phyloP scores from a whole-genome alignment of 37 sponge, comb jelly and placozoan genomes.

The Hexactinellida sp. region DNA sequence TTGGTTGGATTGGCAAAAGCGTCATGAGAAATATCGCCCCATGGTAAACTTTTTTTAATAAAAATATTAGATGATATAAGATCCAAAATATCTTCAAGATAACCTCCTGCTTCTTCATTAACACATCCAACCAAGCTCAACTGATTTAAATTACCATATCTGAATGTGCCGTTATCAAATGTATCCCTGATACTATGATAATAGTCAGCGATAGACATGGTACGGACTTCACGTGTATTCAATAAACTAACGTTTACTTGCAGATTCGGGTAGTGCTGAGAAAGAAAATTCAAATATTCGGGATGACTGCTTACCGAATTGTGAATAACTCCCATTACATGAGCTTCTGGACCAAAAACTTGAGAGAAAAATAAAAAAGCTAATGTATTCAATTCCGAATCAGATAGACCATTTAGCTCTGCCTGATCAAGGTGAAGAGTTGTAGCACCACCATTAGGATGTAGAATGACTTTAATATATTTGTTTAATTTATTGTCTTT shows the following conservation, averaged over 20 bases:
- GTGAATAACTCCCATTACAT: not conserved
- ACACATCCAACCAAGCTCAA: constrained; percentile 71
- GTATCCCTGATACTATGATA: constrained; percentile 26
- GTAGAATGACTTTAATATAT: not conserved
- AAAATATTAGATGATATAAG: constrained; percentile 28
- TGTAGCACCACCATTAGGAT: not conserved
- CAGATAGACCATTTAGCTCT: not conserved
- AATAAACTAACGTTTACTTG: constrained; percentile 26
- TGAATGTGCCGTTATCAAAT: constrained; percentile 42
- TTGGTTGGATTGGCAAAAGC: constrained; percentile 21
- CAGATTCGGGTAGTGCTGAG: not conserved
- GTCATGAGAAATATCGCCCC: constrained; percentile 56
- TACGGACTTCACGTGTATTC: constrained; percentile 42
- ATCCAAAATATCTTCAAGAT: not conserved
- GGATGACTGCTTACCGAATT: not conserved
- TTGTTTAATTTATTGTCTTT: not conserved
- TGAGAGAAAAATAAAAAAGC: not conserved
- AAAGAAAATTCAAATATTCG: not conserved
- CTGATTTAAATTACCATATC: constrained; percentile 66
- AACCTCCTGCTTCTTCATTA: constrained; percentile 71
- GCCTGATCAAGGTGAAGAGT: not conserved
- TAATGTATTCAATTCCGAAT: not conserved
- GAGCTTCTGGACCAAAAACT: not conserved
- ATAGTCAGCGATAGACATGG: constrained; percentile 50
- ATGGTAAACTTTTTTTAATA: constrained; percentile 52